A percentile compares a stretch with the other conserved stretches of the same genome.
Conservation (phyloP, 1,140 invertebrate species). For the Druon quercuslanigerum region DNA sequence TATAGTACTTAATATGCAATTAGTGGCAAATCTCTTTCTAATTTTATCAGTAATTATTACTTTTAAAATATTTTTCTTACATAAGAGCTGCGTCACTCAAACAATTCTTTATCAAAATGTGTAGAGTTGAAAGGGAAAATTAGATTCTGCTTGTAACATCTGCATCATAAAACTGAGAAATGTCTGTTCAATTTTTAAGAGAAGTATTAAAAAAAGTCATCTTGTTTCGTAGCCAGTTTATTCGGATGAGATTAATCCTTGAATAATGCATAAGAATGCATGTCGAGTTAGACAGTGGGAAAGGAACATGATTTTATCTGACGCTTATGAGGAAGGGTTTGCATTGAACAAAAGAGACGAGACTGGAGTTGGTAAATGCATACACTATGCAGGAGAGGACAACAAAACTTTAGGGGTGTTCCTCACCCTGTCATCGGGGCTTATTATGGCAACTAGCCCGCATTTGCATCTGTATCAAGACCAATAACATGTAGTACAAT, state of each 20-base stretch:
- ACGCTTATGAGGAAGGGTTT: conserved; percentile 65
- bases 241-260: conserved; percentile 68
- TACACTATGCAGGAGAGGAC: conserved; percentile 47
- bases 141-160: too few relatives aligned
- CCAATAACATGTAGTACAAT: conserved; percentile 54
- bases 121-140: too few relatives aligned
- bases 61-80: too few relatives aligned
- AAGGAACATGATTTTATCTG: conserved; percentile 69
- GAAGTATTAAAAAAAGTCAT: conserved; percentile 33
- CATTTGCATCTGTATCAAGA: conserved; percentile 61
- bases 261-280: conserved; percentile 68
- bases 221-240: conserved; percentile 63
- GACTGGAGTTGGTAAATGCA: conserved; percentile 53
- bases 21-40: too few relatives aligned
- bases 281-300: conserved; percentile 51
- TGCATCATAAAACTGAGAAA: not conserved
- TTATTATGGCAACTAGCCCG: conserved; percentile 54
- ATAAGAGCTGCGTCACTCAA: too few relatives aligned
- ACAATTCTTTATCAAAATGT: too few relatives aligned
- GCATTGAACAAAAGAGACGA: conserved; percentile 50
- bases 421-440: conserved; percentile 52
- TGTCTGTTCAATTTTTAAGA: not conserved
- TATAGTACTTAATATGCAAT: too few relatives aligned
- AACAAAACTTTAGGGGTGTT: conserved; percentile 51
- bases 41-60: too few relatives aligned